Percentiles rank a stretch among this genome's conserved stretches.
Conservation (phyloP, 2,113 vertebrate genomes). For the Tichodroma muraria region DNA sequence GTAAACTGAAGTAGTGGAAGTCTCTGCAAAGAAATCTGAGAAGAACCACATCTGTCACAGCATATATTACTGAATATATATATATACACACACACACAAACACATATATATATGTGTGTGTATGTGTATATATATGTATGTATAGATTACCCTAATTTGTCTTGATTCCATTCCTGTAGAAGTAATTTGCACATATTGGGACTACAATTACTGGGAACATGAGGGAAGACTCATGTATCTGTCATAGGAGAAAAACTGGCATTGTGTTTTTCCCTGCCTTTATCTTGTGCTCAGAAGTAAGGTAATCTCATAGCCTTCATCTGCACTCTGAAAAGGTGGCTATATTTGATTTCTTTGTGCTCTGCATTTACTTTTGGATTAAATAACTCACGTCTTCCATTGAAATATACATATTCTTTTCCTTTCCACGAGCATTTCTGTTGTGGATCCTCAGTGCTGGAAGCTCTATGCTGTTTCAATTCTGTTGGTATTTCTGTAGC, state of each 20-base stretch:
- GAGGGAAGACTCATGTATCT: background rate
- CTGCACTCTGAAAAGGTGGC: background rate
- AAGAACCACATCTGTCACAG: background rate
- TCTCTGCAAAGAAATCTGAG: background rate
- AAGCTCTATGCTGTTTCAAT: background rate
- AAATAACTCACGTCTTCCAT: background rate
- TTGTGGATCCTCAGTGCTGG: background rate
- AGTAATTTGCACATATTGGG: background rate
- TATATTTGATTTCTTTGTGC: background rate
- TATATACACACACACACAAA: background rate
- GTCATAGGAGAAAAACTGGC: background rate
- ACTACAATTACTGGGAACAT: background rate
- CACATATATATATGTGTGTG: background rate
- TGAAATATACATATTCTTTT: background rate
- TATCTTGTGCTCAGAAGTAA: background rate
- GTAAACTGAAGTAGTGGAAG: background rate
- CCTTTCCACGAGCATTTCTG: background rate
- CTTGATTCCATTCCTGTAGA: background rate
- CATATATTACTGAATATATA: background rate
- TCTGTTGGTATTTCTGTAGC: background rate
- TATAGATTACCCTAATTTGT: background rate
- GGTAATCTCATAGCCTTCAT: background rate
- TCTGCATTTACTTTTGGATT: background rate
- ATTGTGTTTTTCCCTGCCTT: background rate
- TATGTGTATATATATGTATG: background rate